phyloP scores from a whole-genome alignment of 2,113 vertebrate species.

The Tautogolabrus adspersus region DNA sequence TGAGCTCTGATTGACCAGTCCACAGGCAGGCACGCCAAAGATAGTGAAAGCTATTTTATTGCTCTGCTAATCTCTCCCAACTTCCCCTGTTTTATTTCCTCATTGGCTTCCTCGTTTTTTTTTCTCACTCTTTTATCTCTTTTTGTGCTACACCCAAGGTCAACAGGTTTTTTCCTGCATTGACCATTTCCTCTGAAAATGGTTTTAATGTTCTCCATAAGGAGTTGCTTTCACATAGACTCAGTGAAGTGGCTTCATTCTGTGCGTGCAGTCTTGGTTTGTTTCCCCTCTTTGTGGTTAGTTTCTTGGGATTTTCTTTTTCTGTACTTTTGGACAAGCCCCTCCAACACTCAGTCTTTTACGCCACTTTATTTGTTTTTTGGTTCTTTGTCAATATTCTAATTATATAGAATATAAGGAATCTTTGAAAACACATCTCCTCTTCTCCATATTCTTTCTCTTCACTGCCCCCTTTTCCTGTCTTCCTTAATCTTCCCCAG shows the following conservation, averaged over 20 bases:
- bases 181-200: constrained; percentile 45
- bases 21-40: constrained; percentile 59
- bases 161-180: constrained; percentile 56
- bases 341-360: too few relatives aligned
- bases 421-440: not conserved
- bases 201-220: constrained; percentile 39
- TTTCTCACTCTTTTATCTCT: constrained; percentile 41
- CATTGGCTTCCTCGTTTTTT: constrained; percentile 18
- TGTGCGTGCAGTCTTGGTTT: not conserved
- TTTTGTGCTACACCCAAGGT: constrained; percentile 59
- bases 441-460: not conserved
- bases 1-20: constrained; percentile 68
- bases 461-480: not conserved
- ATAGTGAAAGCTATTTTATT: constrained; percentile 73
- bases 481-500: not conserved
- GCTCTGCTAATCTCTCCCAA: constrained; percentile 65
- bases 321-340: too few relatives aligned
- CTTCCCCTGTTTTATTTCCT: constrained; percentile 63
- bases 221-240: not conserved
- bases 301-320: too few relatives aligned
- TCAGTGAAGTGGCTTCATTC: constrained; percentile 1
- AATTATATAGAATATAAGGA: too few relatives aligned
- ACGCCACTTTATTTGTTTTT: too few relatives aligned
- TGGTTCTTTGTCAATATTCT: too few relatives aligned
- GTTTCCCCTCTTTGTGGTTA: not conserved